Percentiles rank a stretch among this genome's conserved stretches.
Conservation (phyloP, 2,888 invertebrate genomes). For the Yponomeuta sedellus region DNA sequence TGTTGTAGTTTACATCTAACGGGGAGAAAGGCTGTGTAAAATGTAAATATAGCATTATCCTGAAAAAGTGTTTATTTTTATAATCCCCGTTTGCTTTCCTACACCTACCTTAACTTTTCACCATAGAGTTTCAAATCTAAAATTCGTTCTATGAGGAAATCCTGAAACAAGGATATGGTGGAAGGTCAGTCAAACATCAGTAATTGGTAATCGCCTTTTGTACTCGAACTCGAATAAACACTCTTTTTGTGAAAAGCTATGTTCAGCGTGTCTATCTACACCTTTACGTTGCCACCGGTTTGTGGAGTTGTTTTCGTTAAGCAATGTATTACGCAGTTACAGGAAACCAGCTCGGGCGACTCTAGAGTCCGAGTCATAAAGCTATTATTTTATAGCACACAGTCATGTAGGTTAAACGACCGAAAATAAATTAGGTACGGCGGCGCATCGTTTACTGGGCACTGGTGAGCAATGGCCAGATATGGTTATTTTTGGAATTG, state of each 20-base stretch:
- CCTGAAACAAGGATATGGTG: too few species aligned
- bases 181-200: too few species aligned
- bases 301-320: background rate
- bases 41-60: conserved; percentile 17
- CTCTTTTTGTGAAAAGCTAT: background rate
- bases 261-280: background rate
- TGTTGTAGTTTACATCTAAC: conserved; percentile 79
- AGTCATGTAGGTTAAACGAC: conserved; percentile 38
- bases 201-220: too few species aligned
- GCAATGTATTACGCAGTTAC: conserved; percentile 4
- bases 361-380: background rate
- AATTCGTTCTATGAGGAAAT: too few species aligned
- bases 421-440: conserved; percentile 46
- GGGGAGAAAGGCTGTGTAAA: conserved; percentile 1
- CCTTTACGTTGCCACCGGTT: background rate
- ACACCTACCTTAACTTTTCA: background rate
- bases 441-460: conserved; percentile 23
- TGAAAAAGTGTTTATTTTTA: conserved; percentile 11
- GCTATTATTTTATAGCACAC: conserved; percentile 6
- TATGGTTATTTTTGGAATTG: too few species aligned
- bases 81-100: background rate
- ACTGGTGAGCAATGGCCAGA: background rate
- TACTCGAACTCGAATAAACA: background rate
- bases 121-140: too few species aligned
- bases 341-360: background rate